Percentiles rank a stretch among this genome's conserved stretches.
These are phyloP conservation scores for Aplodontia rufa DNA, from an alignment of 2,113 vertebrate species.

Conservation along the genomic window DNA sequence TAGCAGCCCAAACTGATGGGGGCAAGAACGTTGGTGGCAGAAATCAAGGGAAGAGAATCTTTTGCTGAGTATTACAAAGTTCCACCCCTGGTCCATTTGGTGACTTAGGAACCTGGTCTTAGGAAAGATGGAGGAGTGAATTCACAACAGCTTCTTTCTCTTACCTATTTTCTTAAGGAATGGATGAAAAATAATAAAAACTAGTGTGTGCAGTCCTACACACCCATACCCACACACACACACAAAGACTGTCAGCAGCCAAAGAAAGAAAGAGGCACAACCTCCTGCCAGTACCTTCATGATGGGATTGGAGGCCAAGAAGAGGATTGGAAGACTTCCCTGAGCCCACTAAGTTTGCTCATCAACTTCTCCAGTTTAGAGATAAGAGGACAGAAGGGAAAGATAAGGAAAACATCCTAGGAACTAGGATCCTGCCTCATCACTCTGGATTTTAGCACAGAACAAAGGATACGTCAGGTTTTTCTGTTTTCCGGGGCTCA, in stretches of 20 bases:
- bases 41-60: background rate
- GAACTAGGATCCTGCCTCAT: background rate
- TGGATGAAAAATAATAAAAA: background rate
- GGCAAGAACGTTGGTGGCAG: background rate
- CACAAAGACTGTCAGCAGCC: too few relatives aligned
- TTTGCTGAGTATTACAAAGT: background rate
- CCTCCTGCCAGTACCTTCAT: background rate
- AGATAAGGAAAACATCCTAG: background rate
- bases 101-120: background rate
- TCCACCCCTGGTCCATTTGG: background rate
- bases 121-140: background rate
- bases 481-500: background rate
- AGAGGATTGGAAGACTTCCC: background rate
- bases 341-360: background rate
- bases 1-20: background rate
- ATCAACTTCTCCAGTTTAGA: background rate
- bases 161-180: background rate
- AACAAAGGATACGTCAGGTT: background rate
- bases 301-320: background rate
- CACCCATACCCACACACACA: too few relatives aligned
- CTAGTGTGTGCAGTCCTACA: too few relatives aligned
- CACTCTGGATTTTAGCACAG: background rate
- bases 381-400: background rate
- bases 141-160: background rate
- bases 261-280: background rate